Evolutionary conservation across 2,888 invertebrate genomes (phyloP).

Genomic region (Pyrochroa serraticornis): DNA sequence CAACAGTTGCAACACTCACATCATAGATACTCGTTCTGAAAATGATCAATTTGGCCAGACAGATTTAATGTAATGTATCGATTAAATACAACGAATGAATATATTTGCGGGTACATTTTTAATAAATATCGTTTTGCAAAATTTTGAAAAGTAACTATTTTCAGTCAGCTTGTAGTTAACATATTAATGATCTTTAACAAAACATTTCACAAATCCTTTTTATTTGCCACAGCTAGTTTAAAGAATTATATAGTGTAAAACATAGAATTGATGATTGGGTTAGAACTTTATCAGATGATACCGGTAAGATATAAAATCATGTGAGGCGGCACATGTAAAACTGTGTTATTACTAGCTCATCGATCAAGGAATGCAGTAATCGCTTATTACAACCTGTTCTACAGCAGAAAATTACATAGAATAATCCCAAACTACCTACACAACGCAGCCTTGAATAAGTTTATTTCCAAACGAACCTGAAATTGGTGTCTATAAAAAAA

Average conservation of each 20-base stretch:
- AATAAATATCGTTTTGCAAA: too few relatives aligned
- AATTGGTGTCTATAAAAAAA: constrained; percentile 18
- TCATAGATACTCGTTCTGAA: constrained; percentile 23
- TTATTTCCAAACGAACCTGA: constrained; percentile 14
- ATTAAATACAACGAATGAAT: too few relatives aligned
- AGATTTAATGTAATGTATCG: too few relatives aligned
- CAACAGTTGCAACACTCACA: constrained; percentile 27
- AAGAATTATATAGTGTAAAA: constrained; percentile 22
- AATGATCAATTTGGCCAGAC: too few relatives aligned
- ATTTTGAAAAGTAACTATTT: too few relatives aligned
- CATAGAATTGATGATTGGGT: constrained; percentile 37
- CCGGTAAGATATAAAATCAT: constrained; percentile 39
- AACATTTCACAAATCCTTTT: too few relatives aligned
- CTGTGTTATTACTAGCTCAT: constrained; percentile 45
- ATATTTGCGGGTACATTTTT: too few relatives aligned
- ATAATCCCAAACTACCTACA: constrained; percentile 30
- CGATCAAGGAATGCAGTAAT: constrained; percentile 45
- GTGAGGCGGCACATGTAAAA: constrained; percentile 41
- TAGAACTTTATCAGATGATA: constrained; percentile 35
- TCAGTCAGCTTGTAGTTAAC: too few relatives aligned
- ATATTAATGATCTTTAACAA: too few relatives aligned
- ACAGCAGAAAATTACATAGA: constrained; percentile 37
- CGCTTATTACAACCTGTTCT: constrained; percentile 43
- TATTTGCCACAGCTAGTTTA: too few relatives aligned
- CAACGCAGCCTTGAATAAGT: constrained; percentile 26